Evolutionary conservation across 2,113 vertebrate species (phyloP), one percentile per base, ranked within the genome.

Genomic region (human): DNA sequence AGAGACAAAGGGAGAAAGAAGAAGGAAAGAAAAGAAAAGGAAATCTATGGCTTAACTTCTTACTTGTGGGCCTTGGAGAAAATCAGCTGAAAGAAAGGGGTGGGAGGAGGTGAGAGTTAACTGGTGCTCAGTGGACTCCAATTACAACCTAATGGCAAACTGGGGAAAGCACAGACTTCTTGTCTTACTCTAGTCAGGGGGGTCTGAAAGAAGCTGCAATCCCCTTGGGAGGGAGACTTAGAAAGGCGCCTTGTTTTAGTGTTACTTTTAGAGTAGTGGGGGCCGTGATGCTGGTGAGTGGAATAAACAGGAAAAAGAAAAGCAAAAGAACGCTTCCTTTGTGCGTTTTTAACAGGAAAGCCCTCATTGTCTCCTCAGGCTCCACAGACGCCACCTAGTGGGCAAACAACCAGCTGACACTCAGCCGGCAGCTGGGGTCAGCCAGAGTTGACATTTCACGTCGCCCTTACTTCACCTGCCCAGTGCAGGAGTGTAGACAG

Each of bases 161-260:
- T 20, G 52, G 52, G 52, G 52, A 20, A 55, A 55, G 52, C 18
- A 55, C 18, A 55, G 52, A 55, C 52, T 7, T 55, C 61, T 78
- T 43, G 30, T 70, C 50, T 95, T 75, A 12, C 48, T 73, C 52
- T 10, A 32, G 16, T 22, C 38, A 3, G 11, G 43, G 43, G 79
- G 35, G 9, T 45, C 59, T 32, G 40, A 75, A 50, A 93, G 82
- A 93, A 90, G 90, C 72, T 38, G 23, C 80, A 82, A 61, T 84
- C 90, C 97, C 89, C 94, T 57, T 9, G 82, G 90, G 88, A 97
- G 68, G 79, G 64, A 89, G 81, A 64, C 76, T 48, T 57, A 97
- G 91, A 97, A 94, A 97, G 78, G 73, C 32, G 35, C 73, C 25
- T 96, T 98, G 95, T 94, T 93, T 97, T 75, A 79, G n/a, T 75